Conservation (phyloP, 2,888 invertebrate species). For the Thymelicus lineola region DNA sequence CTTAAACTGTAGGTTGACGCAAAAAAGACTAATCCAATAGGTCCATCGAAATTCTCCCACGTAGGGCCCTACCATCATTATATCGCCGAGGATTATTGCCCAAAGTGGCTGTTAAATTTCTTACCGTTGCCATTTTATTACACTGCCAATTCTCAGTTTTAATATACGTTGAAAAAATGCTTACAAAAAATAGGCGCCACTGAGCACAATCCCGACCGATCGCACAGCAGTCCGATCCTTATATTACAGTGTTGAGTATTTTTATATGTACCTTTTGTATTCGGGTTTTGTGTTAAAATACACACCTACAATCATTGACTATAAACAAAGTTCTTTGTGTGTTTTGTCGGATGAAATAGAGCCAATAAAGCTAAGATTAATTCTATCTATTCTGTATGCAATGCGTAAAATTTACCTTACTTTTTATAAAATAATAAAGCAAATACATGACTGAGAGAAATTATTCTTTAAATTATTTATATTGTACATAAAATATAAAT, state of each 20-base stretch:
- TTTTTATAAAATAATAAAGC: too few species aligned
- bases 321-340: slow-evolving; percentile 83
- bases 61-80: slow-evolving; percentile 45
- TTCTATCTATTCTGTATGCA: too few species aligned
- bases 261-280: slow-evolving; percentile 73
- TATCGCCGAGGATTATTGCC: slow-evolving; percentile 48
- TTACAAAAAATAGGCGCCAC: slow-evolving; percentile 83
- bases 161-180: slow-evolving; percentile 75
- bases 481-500: too few species aligned
- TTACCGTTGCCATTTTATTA: slow-evolving; percentile 80
- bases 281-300: slow-evolving; percentile 82
- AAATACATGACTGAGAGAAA: too few species aligned
- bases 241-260: slow-evolving; percentile 76
- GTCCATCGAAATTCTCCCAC: slow-evolving; percentile 54
- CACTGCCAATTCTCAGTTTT: slow-evolving; percentile 70
- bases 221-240: slow-evolving; percentile 63
- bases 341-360: slow-evolving; percentile 74
- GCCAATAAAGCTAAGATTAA: slow-evolving; percentile 70
- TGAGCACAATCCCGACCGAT: slow-evolving; percentile 59
- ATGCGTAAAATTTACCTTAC: too few species aligned
- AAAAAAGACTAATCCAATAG: slow-evolving; percentile 46
- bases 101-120: slow-evolving; percentile 76
- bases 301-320: slow-evolving; percentile 84
- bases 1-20: slow-evolving; percentile 15
- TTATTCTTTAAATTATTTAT: too few species aligned